These are phyloP conservation scores for Cerceris ruficornis DNA, from an alignment of 2,888 invertebrate genomes.

Conservation along the genomic window DNA sequence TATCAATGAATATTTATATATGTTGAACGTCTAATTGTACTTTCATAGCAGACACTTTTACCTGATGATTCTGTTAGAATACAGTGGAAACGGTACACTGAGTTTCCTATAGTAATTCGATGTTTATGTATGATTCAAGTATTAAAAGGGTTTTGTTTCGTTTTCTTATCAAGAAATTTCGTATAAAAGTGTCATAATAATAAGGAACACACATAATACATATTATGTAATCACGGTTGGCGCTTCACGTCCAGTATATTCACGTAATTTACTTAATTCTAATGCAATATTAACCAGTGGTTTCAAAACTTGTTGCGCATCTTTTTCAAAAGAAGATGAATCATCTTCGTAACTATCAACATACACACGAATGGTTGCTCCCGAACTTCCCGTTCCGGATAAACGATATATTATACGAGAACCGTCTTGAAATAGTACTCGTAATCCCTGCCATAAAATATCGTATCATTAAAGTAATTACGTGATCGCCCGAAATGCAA, in stretches of 20 bases:
- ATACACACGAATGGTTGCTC: constrained; percentile 98
- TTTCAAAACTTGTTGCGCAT: constrained; percentile 87
- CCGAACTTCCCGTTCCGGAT: constrained; percentile 98
- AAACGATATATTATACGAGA: constrained; percentile 96
- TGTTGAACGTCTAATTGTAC: too few relatives aligned
- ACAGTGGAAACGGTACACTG: too few relatives aligned
- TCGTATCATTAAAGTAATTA: neutral
- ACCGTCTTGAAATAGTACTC: constrained; percentile 96
- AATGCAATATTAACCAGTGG: constrained; percentile 95
- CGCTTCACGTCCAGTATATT: constrained; percentile 93
- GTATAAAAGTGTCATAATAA: constrained; percentile 16
- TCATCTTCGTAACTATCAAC: constrained; percentile 95
- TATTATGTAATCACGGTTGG: constrained; percentile 96
- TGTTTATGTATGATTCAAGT: neutral
- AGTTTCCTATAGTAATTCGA: neutral
- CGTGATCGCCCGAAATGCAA: constrained; percentile 5
- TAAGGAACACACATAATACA: neutral
- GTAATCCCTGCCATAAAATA: constrained; percentile 88
- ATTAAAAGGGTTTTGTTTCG: neutral
- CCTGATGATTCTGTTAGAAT: too few relatives aligned
- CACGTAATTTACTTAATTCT: constrained; percentile 90
- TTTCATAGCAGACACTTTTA: too few relatives aligned
- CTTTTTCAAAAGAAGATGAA: constrained; percentile 71
- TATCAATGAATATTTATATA: too few relatives aligned
- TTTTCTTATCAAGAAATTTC: constrained; percentile 6